Base-by-base conservation (phyloP, 1,140 invertebrate genomes). In the Papilio dardanus region DNA sequence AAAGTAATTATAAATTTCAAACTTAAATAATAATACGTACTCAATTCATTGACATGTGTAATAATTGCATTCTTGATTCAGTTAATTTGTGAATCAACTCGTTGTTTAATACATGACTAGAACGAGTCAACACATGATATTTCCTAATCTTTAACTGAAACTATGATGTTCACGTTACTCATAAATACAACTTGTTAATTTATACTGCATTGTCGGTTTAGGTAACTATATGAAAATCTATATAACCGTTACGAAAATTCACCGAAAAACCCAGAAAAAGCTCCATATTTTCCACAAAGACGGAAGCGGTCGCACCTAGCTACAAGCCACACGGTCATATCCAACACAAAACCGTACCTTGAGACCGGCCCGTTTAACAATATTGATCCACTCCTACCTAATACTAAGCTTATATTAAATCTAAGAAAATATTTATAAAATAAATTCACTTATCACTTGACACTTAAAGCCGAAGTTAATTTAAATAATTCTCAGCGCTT, bases 251-350 rank as follows among this genome's bases (percentile, higher is more conserved):
- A 0, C 8, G 35, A 50, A 31, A 58, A 46, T 62, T 33, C 65
- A 77, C 79, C 73, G 67, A 76, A 79, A 68, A 69, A 67, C 54
- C 54, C 54, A 58, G 54, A 62, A 24, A 68, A 89, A 89, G 85
- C 86, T 75, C 73, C 79, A 81, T 83, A 7, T 81, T 76, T 84
- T 83, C 74, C 79, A 87, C 87, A 90, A 79, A 83, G 84, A 90
- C 84, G 85, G 77, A 90, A 90, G 88, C 88, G 71, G 79, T 77
- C 85, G 75, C 33, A 74, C 87, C 86, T 86, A 91, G 86, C 89
- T 91, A 92, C 91, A 91, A 91, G 88, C 86, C 89, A 92, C 87
- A 91, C 86, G 85, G 86, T 83, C 86, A 91, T 87, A 91, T 85
- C 88, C 89, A 92, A 91, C 83, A 92, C 88, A 84, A 84, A 87